Conservation (phyloP, 2,888 invertebrate genomes). For the Ophion costatus region DNA sequence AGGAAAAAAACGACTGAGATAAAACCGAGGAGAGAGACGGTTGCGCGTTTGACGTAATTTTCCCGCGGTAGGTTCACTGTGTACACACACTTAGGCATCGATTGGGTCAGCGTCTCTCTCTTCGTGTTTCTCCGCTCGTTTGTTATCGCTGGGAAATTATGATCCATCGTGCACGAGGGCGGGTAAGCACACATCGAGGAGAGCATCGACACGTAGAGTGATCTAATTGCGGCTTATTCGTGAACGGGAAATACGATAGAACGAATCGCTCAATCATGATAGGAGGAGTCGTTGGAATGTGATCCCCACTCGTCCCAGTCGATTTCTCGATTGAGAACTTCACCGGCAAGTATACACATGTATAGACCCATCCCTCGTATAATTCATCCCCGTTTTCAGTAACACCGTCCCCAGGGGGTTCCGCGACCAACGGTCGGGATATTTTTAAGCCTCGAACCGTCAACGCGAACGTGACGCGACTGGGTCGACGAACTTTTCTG, state of each 20-base stretch:
- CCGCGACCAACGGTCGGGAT: constrained; percentile 10
- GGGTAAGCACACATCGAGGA: constrained; percentile 51
- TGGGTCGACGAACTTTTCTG: constrained; percentile 54
- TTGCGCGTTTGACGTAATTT: constrained; percentile 56
- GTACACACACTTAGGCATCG: constrained; percentile 10
- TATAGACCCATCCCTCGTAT: constrained; percentile 14
- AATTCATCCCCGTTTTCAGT: neutral
- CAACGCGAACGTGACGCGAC: constrained; percentile 7
- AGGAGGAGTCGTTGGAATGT: constrained; percentile 1
- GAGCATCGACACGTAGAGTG: constrained; percentile 36
- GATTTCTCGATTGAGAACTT: constrained; percentile 55
- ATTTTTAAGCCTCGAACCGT: constrained; percentile 41
- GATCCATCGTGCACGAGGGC: constrained; percentile 35
- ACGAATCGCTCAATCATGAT: constrained; percentile 7
- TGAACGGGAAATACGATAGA: constrained; percentile 43
- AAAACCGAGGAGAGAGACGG: constrained; percentile 4
- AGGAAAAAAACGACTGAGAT: neutral
- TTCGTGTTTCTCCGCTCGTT: neutral
- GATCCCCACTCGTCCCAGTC: constrained; percentile 23
- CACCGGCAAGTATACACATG: constrained; percentile 13
- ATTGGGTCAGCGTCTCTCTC: constrained; percentile 24
- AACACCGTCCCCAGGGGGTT: neutral
- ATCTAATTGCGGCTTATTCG: constrained; percentile 61
- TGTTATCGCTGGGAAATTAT: constrained; percentile 55
- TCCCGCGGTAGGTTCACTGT: neutral